A percentile compares a stretch with the other conserved stretches of the same genome.
Evolutionary conservation across 1,140 invertebrate species (phyloP).

Genomic region (Panagrolaimus sp.): DNA sequence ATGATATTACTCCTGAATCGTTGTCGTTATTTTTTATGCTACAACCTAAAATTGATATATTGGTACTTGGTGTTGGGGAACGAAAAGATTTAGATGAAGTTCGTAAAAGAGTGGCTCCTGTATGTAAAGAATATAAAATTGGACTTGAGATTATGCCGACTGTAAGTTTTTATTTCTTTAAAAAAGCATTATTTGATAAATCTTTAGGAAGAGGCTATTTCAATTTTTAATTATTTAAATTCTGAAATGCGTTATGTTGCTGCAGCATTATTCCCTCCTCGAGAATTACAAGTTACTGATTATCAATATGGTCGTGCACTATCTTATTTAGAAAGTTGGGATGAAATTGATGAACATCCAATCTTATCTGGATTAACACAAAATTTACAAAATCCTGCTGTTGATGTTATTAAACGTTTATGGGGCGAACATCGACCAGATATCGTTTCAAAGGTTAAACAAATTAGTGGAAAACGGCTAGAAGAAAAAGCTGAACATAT

Average conservation of each 20-base stretch:
- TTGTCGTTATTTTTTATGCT: conserved; percentile 71
- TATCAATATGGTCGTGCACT: conserved; percentile 53
- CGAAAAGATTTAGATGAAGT: conserved; percentile 54
- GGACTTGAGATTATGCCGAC: conserved; percentile 70
- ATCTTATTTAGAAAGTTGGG: conserved; percentile 29
- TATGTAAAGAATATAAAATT: conserved; percentile 65
- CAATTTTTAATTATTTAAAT: conserved; percentile 77
- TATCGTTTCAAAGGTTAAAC: not conserved
- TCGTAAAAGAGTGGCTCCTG: conserved; percentile 60
- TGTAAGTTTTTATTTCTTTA: conserved; percentile 49
- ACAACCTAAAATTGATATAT: conserved; percentile 76
- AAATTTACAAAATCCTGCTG: not conserved
- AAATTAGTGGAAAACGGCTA: not conserved
- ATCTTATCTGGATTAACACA: not conserved
- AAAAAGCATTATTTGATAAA: not conserved
- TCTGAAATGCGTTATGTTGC: conserved; percentile 71
- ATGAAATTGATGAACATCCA: conserved; percentile 35
- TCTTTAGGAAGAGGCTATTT: conserved; percentile 67
- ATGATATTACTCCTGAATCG: conserved; percentile 71
- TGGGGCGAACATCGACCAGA: not conserved
- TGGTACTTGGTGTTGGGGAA: conserved; percentile 73
- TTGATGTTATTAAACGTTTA: not conserved
- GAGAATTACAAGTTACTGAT: conserved; percentile 51
- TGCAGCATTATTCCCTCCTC: conserved; percentile 72
- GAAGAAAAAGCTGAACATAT: not conserved